Conservation (phyloP, 1,140 invertebrate species). For the Oedothorax gibbosus region DNA sequence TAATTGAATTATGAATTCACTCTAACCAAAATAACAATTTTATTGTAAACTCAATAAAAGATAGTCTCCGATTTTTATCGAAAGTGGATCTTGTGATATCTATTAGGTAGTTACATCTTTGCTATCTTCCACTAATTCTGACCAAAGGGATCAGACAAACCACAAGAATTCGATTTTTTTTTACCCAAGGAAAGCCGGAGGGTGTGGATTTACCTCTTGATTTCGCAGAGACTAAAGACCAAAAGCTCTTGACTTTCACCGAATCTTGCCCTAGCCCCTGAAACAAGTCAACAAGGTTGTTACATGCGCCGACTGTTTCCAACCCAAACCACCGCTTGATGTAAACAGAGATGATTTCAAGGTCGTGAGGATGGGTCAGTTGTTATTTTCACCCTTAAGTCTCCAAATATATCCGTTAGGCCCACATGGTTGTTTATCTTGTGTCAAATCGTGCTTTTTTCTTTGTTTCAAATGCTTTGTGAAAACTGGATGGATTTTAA, state of each 20-base stretch:
- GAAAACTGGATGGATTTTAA: not conserved
- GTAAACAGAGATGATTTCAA: slow-evolving; percentile 30
- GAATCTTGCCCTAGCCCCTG: slow-evolving; percentile 26
- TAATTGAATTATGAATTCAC: no score
- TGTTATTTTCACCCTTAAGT: not conserved
- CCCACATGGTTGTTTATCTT: not conserved
- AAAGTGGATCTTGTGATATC: no score
- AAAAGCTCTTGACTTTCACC: slow-evolving; percentile 22
- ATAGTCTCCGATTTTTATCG: no score
- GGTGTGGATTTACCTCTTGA: slow-evolving; percentile 12
- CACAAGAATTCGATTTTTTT: slow-evolving; percentile 18
- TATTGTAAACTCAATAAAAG: no score
- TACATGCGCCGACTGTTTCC: not conserved
- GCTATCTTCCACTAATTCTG: not conserved
- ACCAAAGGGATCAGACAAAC: slow-evolving; percentile 10
- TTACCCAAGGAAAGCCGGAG: slow-evolving; percentile 12
- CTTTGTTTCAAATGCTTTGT: not conserved
- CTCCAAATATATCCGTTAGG: not conserved
- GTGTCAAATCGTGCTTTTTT: not conserved
- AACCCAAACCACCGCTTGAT: slow-evolving; percentile 1
- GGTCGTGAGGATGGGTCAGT: slow-evolving; percentile 1
- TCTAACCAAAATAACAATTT: no score
- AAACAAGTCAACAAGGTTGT: slow-evolving; percentile 17
- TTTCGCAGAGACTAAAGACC: not conserved
- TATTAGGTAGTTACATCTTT: no score